Base-by-base conservation (phyloP, 2,888 invertebrate genomes). In the Alviniconcha strummeri region DNA sequence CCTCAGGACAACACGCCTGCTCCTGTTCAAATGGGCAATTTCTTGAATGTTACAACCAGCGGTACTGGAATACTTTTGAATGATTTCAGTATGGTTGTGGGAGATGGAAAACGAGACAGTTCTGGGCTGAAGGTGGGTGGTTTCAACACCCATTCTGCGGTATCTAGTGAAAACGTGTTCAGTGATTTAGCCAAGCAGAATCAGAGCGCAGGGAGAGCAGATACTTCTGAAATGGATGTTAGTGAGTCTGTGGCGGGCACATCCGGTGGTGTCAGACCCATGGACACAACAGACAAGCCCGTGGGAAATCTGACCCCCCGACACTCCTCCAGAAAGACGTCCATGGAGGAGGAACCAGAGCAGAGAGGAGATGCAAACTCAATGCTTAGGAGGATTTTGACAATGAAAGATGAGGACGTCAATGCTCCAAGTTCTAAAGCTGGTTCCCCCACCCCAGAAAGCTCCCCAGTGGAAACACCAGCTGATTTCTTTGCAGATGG, bases 401-500 rank as follows among this genome's bases (percentile, higher is more conserved):
- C 84, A 13, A 83, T 81, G 84, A 85, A 76, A 57, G 87, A 85
- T 55, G 85, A 83, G 13, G 86, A 81, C 60, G 83, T 55, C 83
- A 82, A 83, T 19, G 75, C 83, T 60, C 81, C 82, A 15, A 75
- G 74, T 19, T 76, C 83, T 15, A 83, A 74, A 64, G 80, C 83
- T 17, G 86, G 86, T 13, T 84, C 85, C 57, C 87, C 85, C 9
- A 80, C 83, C 17, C 83, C 84, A 72, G 76, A 82, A 19, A 87
- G 86, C 9, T 89, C 90, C 4, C 87, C 87, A 4, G 72, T 69
- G 56, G 69, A 67, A 13, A 64, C 76, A 15, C 76, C 77, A 5
- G 55, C 36, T 11, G 82, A 69, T 56, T 67, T 77, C 15, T 67
- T 86, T 57, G 86, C 86, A 75, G 90, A 90, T 85, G 85, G 87